Conservation (phyloP, 2,113 vertebrate species). For the Pionites leucogaster region DNA sequence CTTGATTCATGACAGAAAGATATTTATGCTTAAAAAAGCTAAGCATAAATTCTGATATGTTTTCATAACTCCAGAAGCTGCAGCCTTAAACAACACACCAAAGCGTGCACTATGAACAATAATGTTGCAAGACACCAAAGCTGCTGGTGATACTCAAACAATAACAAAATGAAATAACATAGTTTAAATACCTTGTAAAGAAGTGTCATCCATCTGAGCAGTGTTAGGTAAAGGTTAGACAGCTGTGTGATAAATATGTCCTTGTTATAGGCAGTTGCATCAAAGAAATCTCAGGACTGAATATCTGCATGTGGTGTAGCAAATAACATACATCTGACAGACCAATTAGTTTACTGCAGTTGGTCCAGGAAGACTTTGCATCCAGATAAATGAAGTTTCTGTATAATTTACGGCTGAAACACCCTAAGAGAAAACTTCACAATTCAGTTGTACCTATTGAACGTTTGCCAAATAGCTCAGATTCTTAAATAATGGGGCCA, state of each 20-base stretch:
- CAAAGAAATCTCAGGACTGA: constrained; percentile 56
- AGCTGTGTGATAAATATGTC: constrained; percentile 65
- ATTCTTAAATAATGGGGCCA: constrained; percentile 43
- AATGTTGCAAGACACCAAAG: background rate
- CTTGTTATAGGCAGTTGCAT: constrained; percentile 61
- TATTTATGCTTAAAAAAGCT: background rate
- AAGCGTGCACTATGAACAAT: background rate
- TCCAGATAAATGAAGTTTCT: constrained; percentile 55
- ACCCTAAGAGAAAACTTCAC: constrained; percentile 46
- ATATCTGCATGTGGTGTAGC: constrained; percentile 49
- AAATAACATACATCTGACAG: constrained; percentile 51
- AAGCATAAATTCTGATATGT: background rate
- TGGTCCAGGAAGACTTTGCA: constrained; percentile 68
- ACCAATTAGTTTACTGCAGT: constrained; percentile 64
- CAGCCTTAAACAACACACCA: background rate
- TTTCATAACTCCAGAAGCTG: background rate
- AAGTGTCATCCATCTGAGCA: constrained; percentile 6
- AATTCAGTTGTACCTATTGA: constrained; percentile 23
- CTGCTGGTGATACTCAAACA: background rate
- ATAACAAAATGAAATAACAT: constrained; percentile 3
- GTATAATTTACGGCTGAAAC: constrained; percentile 58
- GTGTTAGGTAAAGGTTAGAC: constrained; percentile 66
- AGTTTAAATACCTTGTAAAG: constrained; percentile 29
- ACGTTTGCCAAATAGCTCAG: constrained; percentile 35
- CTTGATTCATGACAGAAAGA: fast-evolving